phyloP scores from a whole-genome alignment of 2,888 invertebrate species.

The Dryobota labecula region DNA sequence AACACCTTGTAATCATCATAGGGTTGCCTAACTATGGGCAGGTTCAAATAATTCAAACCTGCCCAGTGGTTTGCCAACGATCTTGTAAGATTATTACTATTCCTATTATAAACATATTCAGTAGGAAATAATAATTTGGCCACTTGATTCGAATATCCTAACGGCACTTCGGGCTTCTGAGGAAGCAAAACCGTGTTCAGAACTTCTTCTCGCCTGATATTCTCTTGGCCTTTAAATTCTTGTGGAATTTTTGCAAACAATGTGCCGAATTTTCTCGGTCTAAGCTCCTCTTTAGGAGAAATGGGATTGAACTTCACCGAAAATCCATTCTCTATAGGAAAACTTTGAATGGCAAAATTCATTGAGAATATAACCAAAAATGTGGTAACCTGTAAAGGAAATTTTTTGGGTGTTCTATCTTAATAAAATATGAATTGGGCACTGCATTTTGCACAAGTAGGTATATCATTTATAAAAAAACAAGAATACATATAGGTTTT shows the following conservation, averaged over 20 bases:
- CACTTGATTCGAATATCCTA: constrained; percentile 77
- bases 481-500: not conserved
- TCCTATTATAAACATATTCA: constrained; percentile 46
- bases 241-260: constrained; percentile 77
- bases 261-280: constrained; percentile 68
- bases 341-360: constrained; percentile 64
- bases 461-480: not conserved
- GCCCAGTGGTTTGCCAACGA: constrained; percentile 21
- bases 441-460: not conserved
- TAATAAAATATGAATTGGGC: not conserved
- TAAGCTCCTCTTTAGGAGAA: constrained; percentile 71
- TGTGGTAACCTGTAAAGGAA: constrained; percentile 67
- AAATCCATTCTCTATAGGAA: constrained; percentile 79
- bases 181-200: constrained; percentile 67
- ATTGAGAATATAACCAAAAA: constrained; percentile 63
- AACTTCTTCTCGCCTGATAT: constrained; percentile 56
- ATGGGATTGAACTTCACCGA: constrained; percentile 76
- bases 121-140: constrained; percentile 72
- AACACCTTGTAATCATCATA: constrained; percentile 80
- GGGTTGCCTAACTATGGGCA: constrained; percentile 78
- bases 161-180: constrained; percentile 62
- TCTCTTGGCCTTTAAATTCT: constrained; percentile 60
- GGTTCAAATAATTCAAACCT: constrained; percentile 69
- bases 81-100: constrained; percentile 20
- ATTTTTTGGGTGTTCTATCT: constrained; percentile 6